Conservation (phyloP, 2,797 vertebrate genomes). For the Fistularia commersonii region DNA sequence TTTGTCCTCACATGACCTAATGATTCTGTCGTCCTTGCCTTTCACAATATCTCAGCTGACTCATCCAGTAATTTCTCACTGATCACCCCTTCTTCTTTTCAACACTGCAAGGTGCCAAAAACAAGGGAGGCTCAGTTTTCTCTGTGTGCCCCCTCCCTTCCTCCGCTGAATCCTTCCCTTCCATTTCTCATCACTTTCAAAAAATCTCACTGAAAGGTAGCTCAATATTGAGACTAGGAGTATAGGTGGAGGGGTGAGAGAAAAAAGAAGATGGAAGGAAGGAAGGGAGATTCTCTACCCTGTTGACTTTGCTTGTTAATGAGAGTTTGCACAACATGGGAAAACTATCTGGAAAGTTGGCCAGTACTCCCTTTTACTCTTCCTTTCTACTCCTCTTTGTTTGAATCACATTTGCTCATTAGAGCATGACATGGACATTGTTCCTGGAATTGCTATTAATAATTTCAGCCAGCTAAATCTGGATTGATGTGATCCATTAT, state of each 20-base stretch:
- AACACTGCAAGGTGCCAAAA: slow-evolving; percentile 66
- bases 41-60: slow-evolving; percentile 58
- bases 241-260: slow-evolving; percentile 25
- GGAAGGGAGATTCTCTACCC: slow-evolving; percentile 28
- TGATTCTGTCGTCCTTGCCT: slow-evolving; percentile 48
- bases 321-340: slow-evolving; percentile 47
- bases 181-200: slow-evolving; percentile 50
- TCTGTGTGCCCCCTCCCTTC: slow-evolving; percentile 60
- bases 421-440: slow-evolving; percentile 41
- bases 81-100: slow-evolving; percentile 43
- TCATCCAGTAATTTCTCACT: slow-evolving; percentile 52
- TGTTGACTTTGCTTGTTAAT: slow-evolving; percentile 41
- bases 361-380: slow-evolving; percentile 17
- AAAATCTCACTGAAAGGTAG: slow-evolving; percentile 49
- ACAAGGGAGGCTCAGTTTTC: slow-evolving; percentile 67
- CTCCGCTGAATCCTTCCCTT: slow-evolving; percentile 53
- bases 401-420: slow-evolving; percentile 42
- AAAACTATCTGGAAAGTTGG: slow-evolving; percentile 29
- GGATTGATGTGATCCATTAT: slow-evolving; percentile 50
- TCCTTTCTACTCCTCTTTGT: slow-evolving; percentile 13
- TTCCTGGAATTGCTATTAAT: slow-evolving; percentile 61
- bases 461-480: slow-evolving; percentile 53
- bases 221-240: slow-evolving; percentile 28
- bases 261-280: slow-evolving; percentile 30
- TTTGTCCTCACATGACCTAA: slow-evolving; percentile 56